Evolutionary conservation across 2,888 invertebrate species (phyloP).

Genomic region (Hybos culiciformis): DNA sequence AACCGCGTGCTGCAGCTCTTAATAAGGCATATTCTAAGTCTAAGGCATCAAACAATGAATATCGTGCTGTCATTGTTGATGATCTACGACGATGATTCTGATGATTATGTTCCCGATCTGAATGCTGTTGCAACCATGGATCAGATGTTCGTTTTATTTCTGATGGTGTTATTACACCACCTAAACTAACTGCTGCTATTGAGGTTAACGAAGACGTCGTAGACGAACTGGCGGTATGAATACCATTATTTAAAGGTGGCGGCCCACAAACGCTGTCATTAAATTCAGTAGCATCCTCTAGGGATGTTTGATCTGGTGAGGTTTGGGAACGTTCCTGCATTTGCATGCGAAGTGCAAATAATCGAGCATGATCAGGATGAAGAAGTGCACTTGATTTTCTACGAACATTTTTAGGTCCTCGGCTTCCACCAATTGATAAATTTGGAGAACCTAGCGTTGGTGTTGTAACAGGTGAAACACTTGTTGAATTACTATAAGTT

Average conservation of each 20-base stretch:
- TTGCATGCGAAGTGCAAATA: slow-evolving; percentile 39
- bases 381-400: slow-evolving; percentile 46
- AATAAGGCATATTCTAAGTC: slow-evolving; percentile 56
- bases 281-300: slow-evolving; percentile 37
- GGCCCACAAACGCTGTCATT: slow-evolving; percentile 31
- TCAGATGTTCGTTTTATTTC: slow-evolving; percentile 35
- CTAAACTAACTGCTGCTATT: slow-evolving; percentile 33
- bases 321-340: slow-evolving; percentile 27
- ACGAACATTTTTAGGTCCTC: slow-evolving; percentile 25
- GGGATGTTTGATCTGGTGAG: slow-evolving; percentile 33
- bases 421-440: slow-evolving; percentile 24
- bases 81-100: slow-evolving; percentile 40
- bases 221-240: slow-evolving; percentile 40
- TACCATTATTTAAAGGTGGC: slow-evolving; percentile 22
- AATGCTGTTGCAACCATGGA: slow-evolving; percentile 36
- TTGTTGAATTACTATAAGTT: slow-evolving; percentile 21
- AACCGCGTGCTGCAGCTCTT: slow-evolving; percentile 53
- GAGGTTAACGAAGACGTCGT: slow-evolving; percentile 47
- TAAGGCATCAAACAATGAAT: slow-evolving; percentile 55
- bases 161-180: slow-evolving; percentile 26
- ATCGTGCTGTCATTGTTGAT: slow-evolving; percentile 47
- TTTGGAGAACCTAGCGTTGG: slow-evolving; percentile 34
- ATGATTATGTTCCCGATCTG: slow-evolving; percentile 27
- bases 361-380: slow-evolving; percentile 55
- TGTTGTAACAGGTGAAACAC: slow-evolving; percentile 31